Base-by-base conservation (phyloP, 2,113 vertebrate genomes). In the Nestor notabilis region DNA sequence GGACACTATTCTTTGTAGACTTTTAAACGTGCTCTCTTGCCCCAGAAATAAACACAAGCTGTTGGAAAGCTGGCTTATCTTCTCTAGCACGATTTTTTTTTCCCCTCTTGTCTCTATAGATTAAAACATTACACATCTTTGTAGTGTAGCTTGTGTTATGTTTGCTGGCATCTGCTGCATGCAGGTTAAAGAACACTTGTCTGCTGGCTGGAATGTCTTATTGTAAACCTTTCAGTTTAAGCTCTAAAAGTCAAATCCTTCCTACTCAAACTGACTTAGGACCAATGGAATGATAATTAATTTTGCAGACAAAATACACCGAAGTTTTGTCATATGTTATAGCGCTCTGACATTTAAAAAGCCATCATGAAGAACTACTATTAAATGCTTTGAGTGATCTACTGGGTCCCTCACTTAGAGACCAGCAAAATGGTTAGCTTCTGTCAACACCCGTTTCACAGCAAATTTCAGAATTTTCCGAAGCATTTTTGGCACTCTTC, bases 171-270 rank as follows among this genome's bases (percentile, higher is more conserved):
- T 97, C 96, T 92, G 97, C 94, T 74, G 80, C 93, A 93, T 70
- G 91, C 94, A 94, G 97, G 97, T 98, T 99, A 98, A 97, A 98
- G 98, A 98, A 98, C 75, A 90, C 95, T 97, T 97, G 96, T 98
- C 96, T 98, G 97, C 97, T 97, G 97, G 81, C 80, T 96, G 96
- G 95, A 98, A 96, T 91, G 96, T 49, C 95, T 72, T 82, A 93
- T 27, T 90, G 66, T 82, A 97, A 97, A 96, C 75, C 90, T 96
- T 93, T 96, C 21, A 15, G 50, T 97, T 96, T 94, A 96, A 95
- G 66, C 82, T 92, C 92, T 88, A 41, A 43, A 97, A 98, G 86
- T 94, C 90, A 97, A 93, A 89, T 93, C 85, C 78, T 92, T 97
- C 90, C 92, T 86, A 91, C 82, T 97, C 91, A 91, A 94, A 78